Base-by-base conservation (phyloP, 1,140 invertebrate genomes). In the Oryzaephilus surinamensis region DNA sequence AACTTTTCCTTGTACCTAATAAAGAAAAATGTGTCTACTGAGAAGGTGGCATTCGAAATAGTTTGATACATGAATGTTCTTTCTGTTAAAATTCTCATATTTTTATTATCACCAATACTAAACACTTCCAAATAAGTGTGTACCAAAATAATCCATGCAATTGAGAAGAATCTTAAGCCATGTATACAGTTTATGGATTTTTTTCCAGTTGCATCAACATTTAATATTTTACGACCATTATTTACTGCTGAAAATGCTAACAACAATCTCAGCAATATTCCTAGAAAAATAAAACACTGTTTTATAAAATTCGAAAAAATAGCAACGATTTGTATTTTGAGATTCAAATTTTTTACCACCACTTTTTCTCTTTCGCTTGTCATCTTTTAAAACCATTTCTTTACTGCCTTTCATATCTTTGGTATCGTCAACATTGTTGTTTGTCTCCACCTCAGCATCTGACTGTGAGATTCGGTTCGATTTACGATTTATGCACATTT, bases 1-100 rank as follows among this genome's bases (percentile, higher is more conserved):
- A 10, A 24, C 10, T 21, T 21, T 14, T 12, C 6, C 11, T 28
- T 16, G 38, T 57, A 78, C 81, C 82, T 88, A 46, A 89, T 88
- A 56, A 90, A 85, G 65, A 94, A 93, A 67, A 93, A 94, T 4
- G 86, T 85, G 60, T 92, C 88, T 11, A 93, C 89, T 23, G 88
- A 88, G 57, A 89, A 88, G 2, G 84, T 85, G 3, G 86, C 89
- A 60, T 92, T 92, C 34, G 83, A 81, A 38, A 90, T 78, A 5
- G 84, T 83, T 60, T 87, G 84, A 57, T 84, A 88, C 64, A 81
- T 72, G 52, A 86, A 79, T 48, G 79, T 81, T 35, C 80, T 69
- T 57, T 89, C 84, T 2, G 80, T 80, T 44, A 87, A 70, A 2
- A 73, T 74, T 37, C 83, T 69, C 52, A 81, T 64, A n/a, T 72